Evolutionary conservation across 2,888 invertebrate genomes (phyloP).

Genomic region (Epinotia demarniana): DNA sequence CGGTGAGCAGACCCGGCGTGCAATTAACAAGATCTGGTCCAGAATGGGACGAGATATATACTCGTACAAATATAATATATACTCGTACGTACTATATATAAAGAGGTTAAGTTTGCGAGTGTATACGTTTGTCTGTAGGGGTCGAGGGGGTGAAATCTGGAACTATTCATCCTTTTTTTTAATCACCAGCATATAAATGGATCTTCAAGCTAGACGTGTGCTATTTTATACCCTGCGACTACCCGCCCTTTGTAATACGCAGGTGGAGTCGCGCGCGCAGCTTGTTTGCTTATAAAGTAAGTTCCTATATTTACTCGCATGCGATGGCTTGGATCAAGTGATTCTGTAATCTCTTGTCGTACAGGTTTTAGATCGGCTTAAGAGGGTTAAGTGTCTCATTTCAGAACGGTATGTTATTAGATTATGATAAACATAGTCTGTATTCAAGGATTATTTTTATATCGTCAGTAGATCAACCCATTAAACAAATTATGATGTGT

Average conservation of each 20-base stretch:
- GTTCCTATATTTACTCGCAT: slow-evolving; percentile 35
- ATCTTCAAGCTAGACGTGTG: no score
- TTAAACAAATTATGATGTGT: not conserved
- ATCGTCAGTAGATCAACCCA: not conserved
- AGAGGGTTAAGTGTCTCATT: slow-evolving; percentile 47
- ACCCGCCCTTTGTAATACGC: not conserved
- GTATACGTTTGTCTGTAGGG: not conserved
- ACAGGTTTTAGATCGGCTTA: slow-evolving; percentile 47
- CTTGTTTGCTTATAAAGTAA: slow-evolving; percentile 14
- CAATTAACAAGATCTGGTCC: slow-evolving; percentile 70
- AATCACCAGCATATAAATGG: no score
- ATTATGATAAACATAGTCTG: not conserved
- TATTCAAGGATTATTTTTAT: not conserved
- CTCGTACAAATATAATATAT: slow-evolving; percentile 40
- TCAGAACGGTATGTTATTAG: slow-evolving; percentile 47
- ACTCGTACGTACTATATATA: not conserved
- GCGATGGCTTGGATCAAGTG: slow-evolving; percentile 43
- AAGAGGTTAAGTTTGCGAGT: not conserved
- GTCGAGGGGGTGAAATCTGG: no score
- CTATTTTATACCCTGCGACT: no score
- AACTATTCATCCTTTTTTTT: no score
- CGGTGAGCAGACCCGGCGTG: slow-evolving; percentile 61
- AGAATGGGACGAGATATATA: slow-evolving; percentile 58
- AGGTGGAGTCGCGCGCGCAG: not conserved
- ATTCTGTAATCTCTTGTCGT: slow-evolving; percentile 46